Base-by-base conservation (phyloP, 2,888 invertebrate genomes). In the Trachelus troglodyta region DNA sequence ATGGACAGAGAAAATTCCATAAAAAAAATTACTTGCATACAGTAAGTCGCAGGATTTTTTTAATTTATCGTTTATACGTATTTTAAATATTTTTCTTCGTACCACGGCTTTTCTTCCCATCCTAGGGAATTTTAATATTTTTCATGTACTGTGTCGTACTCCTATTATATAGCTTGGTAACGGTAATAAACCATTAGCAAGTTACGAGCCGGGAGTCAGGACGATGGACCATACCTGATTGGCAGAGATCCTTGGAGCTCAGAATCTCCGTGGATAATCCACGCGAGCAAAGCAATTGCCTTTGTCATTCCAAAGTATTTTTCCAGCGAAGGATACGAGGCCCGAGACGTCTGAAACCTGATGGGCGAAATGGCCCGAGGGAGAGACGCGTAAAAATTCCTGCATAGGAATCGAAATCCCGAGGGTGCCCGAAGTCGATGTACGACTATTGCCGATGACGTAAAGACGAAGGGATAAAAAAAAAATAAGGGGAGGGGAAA, bases 121-220 rank as follows among this genome's bases (percentile, higher is more conserved):
- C 12, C 15, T 40, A 15, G 15, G 15, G 15, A 40, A 4, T 40
- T 40, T 40, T 40, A 1, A 1, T 15, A 4, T 15, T 4, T 4
- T 1, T 40, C 40, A 1, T 6, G 15, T 6, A 40, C 40, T 15
- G 40, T 15, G 4, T 40, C 4, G 40, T 15, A 15, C 1, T 15
- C 1, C 15, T 40, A 4, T 40, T 40, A 40, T 40, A 40, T 40
- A 15, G 40, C 40, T 15, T 15, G 15, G 40, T 40, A 82, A 81
- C 82, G 81, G 81, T 81, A 76, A 81, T 82, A 81, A 82, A 81
- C 81, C 79, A 82, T 82, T 82, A 82, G 79, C 81, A 76, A 82
- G 81, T 82, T 81, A 82, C 79, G 77, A 82, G 79, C 79, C 69
- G 68, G 75, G 79, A 79, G 79, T 69, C 74, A 71, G 40, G 0